Conservation (phyloP, 2,888 invertebrate genomes). For the Epirrhoe alternata region DNA sequence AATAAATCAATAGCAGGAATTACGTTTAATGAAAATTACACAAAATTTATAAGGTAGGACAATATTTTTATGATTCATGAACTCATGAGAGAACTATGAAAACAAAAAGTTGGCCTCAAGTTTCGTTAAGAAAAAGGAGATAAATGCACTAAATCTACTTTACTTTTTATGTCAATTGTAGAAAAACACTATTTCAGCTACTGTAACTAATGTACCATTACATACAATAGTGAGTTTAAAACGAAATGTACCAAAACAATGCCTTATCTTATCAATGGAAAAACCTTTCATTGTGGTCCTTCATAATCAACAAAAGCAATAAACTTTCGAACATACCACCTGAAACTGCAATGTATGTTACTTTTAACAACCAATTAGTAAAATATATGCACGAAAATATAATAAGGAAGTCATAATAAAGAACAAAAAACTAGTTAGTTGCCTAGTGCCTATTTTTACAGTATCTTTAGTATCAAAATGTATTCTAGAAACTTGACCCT, state of each 20-base stretch:
- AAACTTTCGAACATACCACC: conserved; percentile 27
- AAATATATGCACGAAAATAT: no score
- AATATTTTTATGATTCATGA: neutral
- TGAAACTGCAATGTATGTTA: conserved; percentile 28
- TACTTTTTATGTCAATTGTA: conserved; percentile 3
- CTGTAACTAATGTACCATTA: conserved; percentile 19
- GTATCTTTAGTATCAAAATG: no score
- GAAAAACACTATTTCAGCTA: conserved; percentile 9
- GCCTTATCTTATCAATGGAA: conserved; percentile 15
- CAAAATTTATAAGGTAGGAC: neutral
- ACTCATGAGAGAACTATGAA: neutral
- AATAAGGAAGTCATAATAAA: no score
- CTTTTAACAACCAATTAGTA: conserved; percentile 4
- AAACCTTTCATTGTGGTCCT: conserved; percentile 25
- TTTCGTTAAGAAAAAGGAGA: neutral
- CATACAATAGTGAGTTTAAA: conserved; percentile 12
- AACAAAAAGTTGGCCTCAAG: neutral
- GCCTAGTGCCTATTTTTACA: no score
- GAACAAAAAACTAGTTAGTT: no score
- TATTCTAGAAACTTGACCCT: no score
- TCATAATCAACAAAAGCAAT: conserved; percentile 15
- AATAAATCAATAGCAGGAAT: neutral
- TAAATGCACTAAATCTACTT: conserved; percentile 12
- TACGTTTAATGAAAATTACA: conserved; percentile 4
- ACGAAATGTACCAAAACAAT: conserved; percentile 10